Base-by-base conservation (phyloP, 2,797 vertebrate species). In the Babyrousa celebensis region DNA sequence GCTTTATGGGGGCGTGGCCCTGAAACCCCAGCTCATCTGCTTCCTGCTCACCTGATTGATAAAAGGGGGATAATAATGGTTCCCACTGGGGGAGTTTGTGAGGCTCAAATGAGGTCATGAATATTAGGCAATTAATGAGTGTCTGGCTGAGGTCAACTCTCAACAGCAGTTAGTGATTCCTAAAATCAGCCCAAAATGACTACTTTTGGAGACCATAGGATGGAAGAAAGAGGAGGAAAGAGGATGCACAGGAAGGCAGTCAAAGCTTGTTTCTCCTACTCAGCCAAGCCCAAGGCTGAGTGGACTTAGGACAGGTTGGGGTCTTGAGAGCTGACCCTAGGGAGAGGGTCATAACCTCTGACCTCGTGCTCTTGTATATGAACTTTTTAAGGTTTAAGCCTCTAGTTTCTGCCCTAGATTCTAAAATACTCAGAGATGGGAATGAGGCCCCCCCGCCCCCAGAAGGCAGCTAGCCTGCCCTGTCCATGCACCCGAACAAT, bases 21-120 rank as follows among this genome's bases (percentile, higher is more conserved):
- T 1, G 5, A 54, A 25, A 0, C 1, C 8, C 8, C 8, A 7
- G 6, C 4, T 1, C 3, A 23, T n/a, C 12, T 5, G 14, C 29
- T 25, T 40, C 60, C 56, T 25, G 0, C 2, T 7, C 27, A 43
- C 21, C 32, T 25, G 12, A 36, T 20, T 9, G 32, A 20, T 58
- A 5, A n/a, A 16, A 25, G 1, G 12, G 56, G 32, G 5, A 11
- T 14, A 16, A 4, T 6, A 7, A 23, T 8, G 43, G 4, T 11
- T 70, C 20, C 16, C 16, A 27, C 6, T 9, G 5, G 8, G 40
- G 27, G 14, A 1, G 3, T 0, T 58, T 36, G 6, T 29, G 40
- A 56, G 36, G 8, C 15, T 56, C 32, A 17, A 10, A 25, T 7
- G 23, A 40, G 83, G 16, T 14, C 36, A 16, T 0, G 6, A 23